Evolutionary conservation across 2,888 invertebrate species (phyloP), one percentile per base, ranked within the genome.

Genomic region (Pyrgus malvae): DNA sequence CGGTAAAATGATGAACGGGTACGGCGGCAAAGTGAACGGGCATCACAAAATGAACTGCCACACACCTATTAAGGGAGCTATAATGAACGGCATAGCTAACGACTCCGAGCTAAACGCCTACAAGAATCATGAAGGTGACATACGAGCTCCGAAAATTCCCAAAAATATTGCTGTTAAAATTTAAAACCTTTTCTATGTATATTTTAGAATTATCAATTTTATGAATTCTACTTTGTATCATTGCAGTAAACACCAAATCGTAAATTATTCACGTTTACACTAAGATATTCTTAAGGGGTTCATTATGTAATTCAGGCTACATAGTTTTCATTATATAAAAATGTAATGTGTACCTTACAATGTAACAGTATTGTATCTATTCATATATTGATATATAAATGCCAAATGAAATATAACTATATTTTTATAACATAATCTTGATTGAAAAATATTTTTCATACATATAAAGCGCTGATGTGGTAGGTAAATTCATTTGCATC

Each of bases 91-190:
- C 8, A 64, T 62, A 45, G 61, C 60, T 9, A 72, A 65, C 46
- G 70, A 68, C 12, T n/a, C 61, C 0, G 74, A 74, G 45, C 55
- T 76, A 37, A 71, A 72, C 27, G 67, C 64, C 62, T 70, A 69
- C 62, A 73, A 78, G 62, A 75, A 74, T 55, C 72, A 62, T 63
- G 78, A 73, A 71, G 72, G 72, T 44, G 61, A 57, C 81, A 77
- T 84, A 77, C 75, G 73, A 63, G 71, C 89, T 80, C 89, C 89
- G 83, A 89, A 89, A 85, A 88, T 87, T 71, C 80, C 82, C 74
- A 89, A 75, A 65, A 76, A 87, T 70, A 63, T 87, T 65, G 84
- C 88, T 69, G 77, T 89, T 68, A 88, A 88, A 74, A 87, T 59
- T 59, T 61, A 61, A 72, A 68, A 67, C 62, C 64, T 72, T 72